Conservation (phyloP, 1,140 invertebrate species). For the Drosophila arizonae region DNA sequence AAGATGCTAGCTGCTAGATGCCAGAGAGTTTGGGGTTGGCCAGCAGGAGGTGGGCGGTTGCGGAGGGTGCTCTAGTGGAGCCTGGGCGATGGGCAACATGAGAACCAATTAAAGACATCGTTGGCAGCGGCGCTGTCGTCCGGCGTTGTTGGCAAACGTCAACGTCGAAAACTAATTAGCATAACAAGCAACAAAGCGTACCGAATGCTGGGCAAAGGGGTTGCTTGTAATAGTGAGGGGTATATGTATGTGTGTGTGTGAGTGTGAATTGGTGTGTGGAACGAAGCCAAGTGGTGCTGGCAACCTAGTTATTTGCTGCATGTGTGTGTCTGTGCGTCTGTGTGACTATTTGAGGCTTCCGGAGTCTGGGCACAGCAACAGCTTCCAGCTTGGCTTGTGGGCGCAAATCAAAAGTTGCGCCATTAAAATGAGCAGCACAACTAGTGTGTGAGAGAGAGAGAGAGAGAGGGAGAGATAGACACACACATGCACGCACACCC, state of each 20-base stretch:
- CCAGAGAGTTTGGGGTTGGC: neutral
- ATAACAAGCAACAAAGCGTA: slow-evolving; percentile 71
- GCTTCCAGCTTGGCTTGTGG: slow-evolving; percentile 5
- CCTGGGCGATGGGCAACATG: slow-evolving; percentile 61
- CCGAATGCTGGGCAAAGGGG: slow-evolving; percentile 21
- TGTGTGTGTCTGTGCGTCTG: neutral
- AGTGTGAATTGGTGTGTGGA: neutral
- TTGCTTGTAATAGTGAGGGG: slow-evolving; percentile 30
- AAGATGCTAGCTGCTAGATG: slow-evolving; percentile 7
- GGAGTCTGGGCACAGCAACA: slow-evolving; percentile 1
- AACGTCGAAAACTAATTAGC: slow-evolving; percentile 81
- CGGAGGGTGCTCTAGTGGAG: neutral
- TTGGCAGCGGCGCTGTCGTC: slow-evolving; percentile 52
- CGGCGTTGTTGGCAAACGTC: slow-evolving; percentile 73
- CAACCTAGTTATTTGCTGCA: slow-evolving; percentile 34
- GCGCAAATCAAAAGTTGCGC: slow-evolving; percentile 67
- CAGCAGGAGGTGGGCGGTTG: neutral
- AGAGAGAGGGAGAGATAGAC: too few relatives aligned
- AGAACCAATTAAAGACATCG: slow-evolving; percentile 81
- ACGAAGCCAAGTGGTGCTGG: slow-evolving; percentile 36
- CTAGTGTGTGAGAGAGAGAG: too few relatives aligned
- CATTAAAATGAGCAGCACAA: slow-evolving; percentile 43
- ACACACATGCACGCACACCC: slow-evolving; percentile 24
- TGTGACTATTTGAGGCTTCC: neutral
- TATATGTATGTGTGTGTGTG: slow-evolving; percentile 6